Conservation (phyloP, 2,888 invertebrate species). For the Colostygia pectinataria region DNA sequence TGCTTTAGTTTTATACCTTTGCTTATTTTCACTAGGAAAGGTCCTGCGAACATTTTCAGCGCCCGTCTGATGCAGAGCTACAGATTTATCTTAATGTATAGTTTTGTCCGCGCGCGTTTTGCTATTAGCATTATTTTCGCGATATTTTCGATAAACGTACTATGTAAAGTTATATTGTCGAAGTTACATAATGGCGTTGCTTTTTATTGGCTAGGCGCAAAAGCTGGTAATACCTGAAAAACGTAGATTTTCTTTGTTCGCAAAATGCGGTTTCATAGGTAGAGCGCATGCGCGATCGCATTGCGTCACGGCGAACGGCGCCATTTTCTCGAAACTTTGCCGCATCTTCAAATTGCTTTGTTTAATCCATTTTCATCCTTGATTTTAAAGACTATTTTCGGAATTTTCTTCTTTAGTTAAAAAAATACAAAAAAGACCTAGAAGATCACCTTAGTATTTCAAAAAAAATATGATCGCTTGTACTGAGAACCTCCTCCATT, state of each 20-base stretch:
- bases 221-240: neutral
- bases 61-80: no score
- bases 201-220: neutral
- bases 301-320: slow-evolving; percentile 2
- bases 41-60: slow-evolving; percentile 5
- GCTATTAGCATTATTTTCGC: no score
- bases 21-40: no score
- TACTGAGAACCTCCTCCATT: neutral
- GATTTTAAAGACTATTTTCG: neutral
- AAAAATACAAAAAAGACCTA: neutral
- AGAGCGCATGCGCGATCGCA: slow-evolving; percentile 7
- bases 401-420: neutral
- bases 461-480: neutral
- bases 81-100: no score
- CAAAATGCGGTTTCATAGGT: neutral
- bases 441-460: neutral
- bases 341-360: neutral
- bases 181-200: no score
- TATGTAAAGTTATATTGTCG: no score
- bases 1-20: no score
- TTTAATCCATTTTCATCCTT: slow-evolving; percentile 5
- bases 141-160: no score
- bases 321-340: neutral
- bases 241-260: neutral
- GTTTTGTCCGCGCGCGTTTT: no score